Conservation (phyloP, 2,113 vertebrate genomes). For the Sylvia atricapilla region DNA sequence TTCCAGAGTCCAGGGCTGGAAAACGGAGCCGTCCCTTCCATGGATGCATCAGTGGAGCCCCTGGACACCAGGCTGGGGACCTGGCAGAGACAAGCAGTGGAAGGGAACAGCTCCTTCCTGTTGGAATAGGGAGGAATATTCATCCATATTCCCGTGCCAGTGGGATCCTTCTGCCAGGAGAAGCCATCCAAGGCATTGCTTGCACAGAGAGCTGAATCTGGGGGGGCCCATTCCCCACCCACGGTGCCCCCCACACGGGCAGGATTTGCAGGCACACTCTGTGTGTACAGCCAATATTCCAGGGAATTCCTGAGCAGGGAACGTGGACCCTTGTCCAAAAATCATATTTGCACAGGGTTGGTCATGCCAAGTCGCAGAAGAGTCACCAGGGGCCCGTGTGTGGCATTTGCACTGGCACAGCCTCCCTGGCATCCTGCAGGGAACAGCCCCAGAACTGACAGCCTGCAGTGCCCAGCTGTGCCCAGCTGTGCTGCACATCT, state of each 20-base stretch:
- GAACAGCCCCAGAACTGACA: neutral
- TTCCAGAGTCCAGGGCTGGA: neutral
- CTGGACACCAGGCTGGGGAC: neutral
- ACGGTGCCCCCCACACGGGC: neutral
- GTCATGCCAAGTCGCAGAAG: rapidly evolving
- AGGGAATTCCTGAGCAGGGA: neutral
- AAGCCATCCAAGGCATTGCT: neutral
- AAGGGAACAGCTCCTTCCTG: neutral
- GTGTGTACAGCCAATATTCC: rapidly evolving
- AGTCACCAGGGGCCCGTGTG: neutral
- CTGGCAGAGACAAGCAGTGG: neutral
- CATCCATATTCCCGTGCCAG: neutral
- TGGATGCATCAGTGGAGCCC: neutral
- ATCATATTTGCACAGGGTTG: neutral
- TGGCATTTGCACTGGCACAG: neutral
- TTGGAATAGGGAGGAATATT: too few relatives aligned
- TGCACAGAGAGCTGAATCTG: neutral
- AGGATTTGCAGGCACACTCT: neutral
- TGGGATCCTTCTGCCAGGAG: neutral
- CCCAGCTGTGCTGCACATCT: neutral
- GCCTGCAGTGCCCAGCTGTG: neutral
- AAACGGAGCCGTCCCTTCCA: neutral
- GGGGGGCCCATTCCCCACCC: rapidly evolving
- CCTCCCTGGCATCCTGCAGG: neutral
- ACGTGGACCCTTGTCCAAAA: rapidly evolving